A percentile compares a stretch with the other conserved stretches of the same genome.
Evolutionary conservation across 2,113 vertebrate genomes (phyloP).

Genomic region (Pelodiscus sinensis): DNA sequence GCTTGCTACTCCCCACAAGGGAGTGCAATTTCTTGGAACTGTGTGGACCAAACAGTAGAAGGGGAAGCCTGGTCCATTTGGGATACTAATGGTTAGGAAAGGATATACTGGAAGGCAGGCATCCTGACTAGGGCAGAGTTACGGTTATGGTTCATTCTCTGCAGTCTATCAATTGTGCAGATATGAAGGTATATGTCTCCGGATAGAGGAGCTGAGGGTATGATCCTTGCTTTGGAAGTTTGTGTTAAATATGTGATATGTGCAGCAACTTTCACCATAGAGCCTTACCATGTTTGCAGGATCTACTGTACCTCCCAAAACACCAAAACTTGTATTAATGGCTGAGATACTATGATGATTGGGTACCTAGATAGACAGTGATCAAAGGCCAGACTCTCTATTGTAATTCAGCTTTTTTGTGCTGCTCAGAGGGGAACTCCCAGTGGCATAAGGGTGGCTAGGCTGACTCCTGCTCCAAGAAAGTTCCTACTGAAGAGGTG

Average conservation of each 20-base stretch:
- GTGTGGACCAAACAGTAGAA: not conserved
- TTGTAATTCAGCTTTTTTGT: not conserved
- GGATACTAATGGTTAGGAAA: rapidly evolving
- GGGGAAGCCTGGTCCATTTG: not conserved
- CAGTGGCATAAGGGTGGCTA: not conserved
- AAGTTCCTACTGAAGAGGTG: not conserved
- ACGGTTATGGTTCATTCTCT: not conserved
- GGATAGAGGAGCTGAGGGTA: not conserved
- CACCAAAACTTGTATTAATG: not conserved
- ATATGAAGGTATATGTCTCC: not conserved
- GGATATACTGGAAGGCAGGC: not conserved
- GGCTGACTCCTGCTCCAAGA: not conserved
- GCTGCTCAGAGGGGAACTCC: not conserved
- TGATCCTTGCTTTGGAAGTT: not conserved
- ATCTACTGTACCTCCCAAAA: not conserved
- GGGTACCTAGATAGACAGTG: not conserved
- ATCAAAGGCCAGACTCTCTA: not conserved
- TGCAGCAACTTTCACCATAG: not conserved
- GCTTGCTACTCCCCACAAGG: rapidly evolving
- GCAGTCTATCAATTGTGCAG: not conserved
- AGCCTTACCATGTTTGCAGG: not conserved
- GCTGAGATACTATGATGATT: not conserved
- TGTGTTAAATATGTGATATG: not conserved
- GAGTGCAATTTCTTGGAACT: not conserved
- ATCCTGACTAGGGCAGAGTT: not conserved